These are phyloP conservation scores for Brachymystax lenok DNA, from an alignment of 2,797 vertebrate genomes.

Conservation along the genomic window DNA sequence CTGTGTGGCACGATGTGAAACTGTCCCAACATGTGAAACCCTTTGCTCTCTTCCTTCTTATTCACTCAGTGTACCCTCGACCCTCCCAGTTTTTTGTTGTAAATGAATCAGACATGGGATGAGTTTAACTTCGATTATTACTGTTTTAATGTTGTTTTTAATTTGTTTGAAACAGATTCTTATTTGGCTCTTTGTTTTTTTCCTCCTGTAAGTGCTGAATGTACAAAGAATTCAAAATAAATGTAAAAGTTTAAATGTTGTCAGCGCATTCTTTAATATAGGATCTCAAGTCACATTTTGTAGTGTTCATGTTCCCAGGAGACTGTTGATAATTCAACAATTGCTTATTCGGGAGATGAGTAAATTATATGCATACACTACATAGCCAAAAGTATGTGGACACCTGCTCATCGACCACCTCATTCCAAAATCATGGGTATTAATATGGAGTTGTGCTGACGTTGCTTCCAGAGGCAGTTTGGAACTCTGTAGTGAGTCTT, in stretches of 20 bases:
- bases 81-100: constrained; percentile 45
- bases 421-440: too few relatives aligned
- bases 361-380: too few relatives aligned
- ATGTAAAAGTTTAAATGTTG: constrained; percentile 54
- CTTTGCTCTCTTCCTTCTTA: neutral
- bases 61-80: constrained; percentile 19
- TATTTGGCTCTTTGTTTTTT: constrained; percentile 49
- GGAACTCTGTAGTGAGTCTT: too few relatives aligned
- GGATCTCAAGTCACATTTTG: neutral
- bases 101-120: constrained; percentile 42
- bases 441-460: too few relatives aligned
- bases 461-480: too few relatives aligned
- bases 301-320: neutral
- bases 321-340: neutral
- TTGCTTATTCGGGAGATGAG: neutral
- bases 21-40: neutral
- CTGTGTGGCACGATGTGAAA: neutral
- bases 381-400: too few relatives aligned
- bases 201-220: constrained; percentile 75
- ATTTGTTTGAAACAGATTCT: constrained; percentile 59
- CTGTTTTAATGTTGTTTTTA: constrained; percentile 74
- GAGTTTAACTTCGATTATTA: constrained; percentile 53
- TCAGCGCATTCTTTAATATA: neutral
- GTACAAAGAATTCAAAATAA: constrained; percentile 74
- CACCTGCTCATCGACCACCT: too few relatives aligned